Evolutionary conservation across 2,113 vertebrate species (phyloP).

Genomic region (Riparia riparia): DNA sequence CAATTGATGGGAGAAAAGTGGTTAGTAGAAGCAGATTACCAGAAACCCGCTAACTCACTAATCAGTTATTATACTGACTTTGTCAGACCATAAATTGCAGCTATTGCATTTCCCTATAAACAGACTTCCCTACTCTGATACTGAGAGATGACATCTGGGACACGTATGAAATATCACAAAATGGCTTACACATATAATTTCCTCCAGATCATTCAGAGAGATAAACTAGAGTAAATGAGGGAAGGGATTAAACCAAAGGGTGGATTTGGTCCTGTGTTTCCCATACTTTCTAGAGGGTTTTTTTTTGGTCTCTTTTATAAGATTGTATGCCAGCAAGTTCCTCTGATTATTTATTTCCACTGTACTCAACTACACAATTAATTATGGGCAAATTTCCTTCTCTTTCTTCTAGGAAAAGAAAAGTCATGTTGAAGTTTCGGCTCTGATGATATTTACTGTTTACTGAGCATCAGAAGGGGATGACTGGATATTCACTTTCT

Average conservation of each 20-base stretch:
- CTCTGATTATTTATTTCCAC: neutral
- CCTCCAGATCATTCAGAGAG: neutral
- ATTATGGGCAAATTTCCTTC: neutral
- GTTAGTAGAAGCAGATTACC: neutral
- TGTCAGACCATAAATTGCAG: constrained; percentile 10
- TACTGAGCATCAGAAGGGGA: neutral
- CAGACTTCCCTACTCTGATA: neutral
- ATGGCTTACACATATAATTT: neutral
- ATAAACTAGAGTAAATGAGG: neutral
- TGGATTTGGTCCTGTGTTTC: neutral
- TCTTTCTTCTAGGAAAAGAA: neutral
- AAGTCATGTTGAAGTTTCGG: neutral
- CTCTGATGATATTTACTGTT: neutral
- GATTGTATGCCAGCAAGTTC: neutral
- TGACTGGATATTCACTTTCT: neutral
- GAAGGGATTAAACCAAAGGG: neutral
- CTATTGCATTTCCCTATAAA: neutral
- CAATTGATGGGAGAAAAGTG: neutral
- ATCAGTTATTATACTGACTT: constrained; percentile 7
- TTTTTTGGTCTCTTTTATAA: neutral
- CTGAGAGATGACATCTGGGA: neutral
- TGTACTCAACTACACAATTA: neutral
- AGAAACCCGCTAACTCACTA: constrained; percentile 1
- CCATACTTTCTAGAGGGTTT: neutral
- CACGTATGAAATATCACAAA: neutral